Percentiles rank a stretch among this genome's conserved stretches.
These are phyloP conservation scores for Lordiphosa stackelbergi DNA, from an alignment of 1,140 invertebrate genomes.

Conservation along the genomic window DNA sequence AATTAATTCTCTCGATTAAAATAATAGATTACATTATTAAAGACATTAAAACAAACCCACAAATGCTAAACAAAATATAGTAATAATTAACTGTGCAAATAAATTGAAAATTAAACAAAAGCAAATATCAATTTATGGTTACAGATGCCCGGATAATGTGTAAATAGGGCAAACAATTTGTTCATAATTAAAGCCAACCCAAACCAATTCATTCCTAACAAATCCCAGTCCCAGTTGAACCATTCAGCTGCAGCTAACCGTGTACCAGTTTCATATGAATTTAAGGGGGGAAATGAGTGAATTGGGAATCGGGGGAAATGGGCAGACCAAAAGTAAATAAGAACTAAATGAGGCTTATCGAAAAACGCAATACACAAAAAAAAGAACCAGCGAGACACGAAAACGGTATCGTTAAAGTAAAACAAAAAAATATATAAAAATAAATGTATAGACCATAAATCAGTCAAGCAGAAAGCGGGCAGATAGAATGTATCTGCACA, in stretches of 20 bases:
- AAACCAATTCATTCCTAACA: constrained; percentile 1
- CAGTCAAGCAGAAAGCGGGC: constrained; percentile 59
- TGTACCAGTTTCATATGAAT: constrained; percentile 43
- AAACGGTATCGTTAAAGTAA: constrained; percentile 45
- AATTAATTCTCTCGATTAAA: too few relatives aligned
- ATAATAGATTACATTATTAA: too few relatives aligned
- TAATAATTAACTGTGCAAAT: constrained; percentile 37
- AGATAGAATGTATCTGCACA: constrained; percentile 43
- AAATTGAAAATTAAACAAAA: constrained; percentile 21
- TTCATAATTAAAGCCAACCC: constrained; percentile 36
- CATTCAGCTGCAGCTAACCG: constrained; percentile 19
- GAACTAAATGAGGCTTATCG: constrained; percentile 71
- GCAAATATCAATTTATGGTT: neutral
- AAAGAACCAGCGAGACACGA: constrained; percentile 19
- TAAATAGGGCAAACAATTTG: constrained; percentile 45
- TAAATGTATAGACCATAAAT: constrained; percentile 68
- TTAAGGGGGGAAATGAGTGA: neutral
- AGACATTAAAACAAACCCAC: too few relatives aligned
- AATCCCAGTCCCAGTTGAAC: constrained; percentile 13
- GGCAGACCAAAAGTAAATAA: constrained; percentile 44
- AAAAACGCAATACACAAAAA: constrained; percentile 18
- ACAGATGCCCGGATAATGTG: constrained; percentile 12
- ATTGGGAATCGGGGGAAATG: constrained; percentile 9
- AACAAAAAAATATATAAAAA: constrained; percentile 40
- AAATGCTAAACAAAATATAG: too few relatives aligned